Base-by-base conservation (phyloP, 2,797 vertebrate genomes). In the Neostethus bicornis region DNA sequence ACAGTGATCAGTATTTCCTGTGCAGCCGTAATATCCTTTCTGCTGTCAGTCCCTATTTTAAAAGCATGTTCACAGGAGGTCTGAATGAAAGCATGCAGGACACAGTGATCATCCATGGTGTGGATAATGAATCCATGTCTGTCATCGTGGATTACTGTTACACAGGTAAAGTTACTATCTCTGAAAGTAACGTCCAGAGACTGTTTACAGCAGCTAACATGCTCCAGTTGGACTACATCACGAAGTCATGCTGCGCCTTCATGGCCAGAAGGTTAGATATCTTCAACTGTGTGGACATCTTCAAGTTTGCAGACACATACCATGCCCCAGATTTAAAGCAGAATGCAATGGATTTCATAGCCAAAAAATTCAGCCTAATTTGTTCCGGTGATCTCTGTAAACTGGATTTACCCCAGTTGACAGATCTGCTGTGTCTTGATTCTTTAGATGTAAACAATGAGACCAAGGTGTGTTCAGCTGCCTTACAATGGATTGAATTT, bases 21-120 rank as follows among this genome's bases (percentile, higher is more conserved):
- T 95, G 94, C 44, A 95, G 94, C 80, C 92, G 94, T 20, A 94
- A 92, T 66, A 87, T 95, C 37, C 81, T 95, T 31, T 90, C 94
- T 0, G 93, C 94, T 0, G 93, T 94, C 24, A 94, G 94, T 64
- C 93, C 94, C 0, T 95, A 95, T 70, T 95, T 95, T 77, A 92
- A 90, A 62, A 94, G 94, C 85, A 95, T 95, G 94, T 95, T 95
- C 84, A 95, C 94, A 2, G 93, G 93, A 2, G 94, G 94, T 7
- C 58, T 95, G 44, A 92, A 90, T 12, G 94, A 95, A 78, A 94
- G 93, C 77, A 75, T 90, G 51, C 93, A 93, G 85, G 86, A 91
- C 9, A 86, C 84, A 6, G 91, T 95, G 54, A 90, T 92, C 37
- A 93, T 95, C 61, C 92, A 92, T 4, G 93, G 93, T 1, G 92